Evolutionary conservation across 2,888 invertebrate species (phyloP), one percentile per base, ranked within the genome.

Genomic region (Netelia inedita): DNA sequence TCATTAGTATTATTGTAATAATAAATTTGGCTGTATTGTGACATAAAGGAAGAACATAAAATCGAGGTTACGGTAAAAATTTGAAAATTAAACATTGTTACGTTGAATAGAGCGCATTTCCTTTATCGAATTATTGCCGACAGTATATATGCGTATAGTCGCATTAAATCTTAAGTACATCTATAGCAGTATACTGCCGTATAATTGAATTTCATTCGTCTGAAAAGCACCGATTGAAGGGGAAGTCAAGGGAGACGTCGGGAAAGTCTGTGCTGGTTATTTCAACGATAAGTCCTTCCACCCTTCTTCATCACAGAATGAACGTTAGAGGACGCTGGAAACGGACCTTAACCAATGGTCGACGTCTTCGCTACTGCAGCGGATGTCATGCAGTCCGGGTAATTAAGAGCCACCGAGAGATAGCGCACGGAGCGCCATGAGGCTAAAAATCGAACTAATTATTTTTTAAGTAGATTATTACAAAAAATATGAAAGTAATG

Each of bases 121-220:
- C 35, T 16, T 28, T 68, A 59, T 55, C 41, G 53, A 74, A 53
- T 76, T 35, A 65, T 63, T 14, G 63, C 61, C 21, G 53, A 5
- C 35, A 43, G 21, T 28, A 28, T 28, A 28, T 28, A 28, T 63
- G 21, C 6, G 35, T 10, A 59, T 5, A 41, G 61, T 28, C 14
- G 50, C 35, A 69, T 69, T 53, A 68, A 74, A 59, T 43, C 61
- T 50, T 55, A 19, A 59, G 46, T 78, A 23, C 28, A 16, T 65
- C 11, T 14, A 74, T 11, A 79, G 69, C 0, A 23, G 23, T 57
- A 55, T 71, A 19, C 41, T 50, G 9, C n/a, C 43, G 35, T 71
- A 50, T 66, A 72, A 82, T 72, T 76, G 55, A 66, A 83, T 83
- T 80, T 28, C 43, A 83, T 83, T 83, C 50, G 35, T 66, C 41